These are phyloP conservation scores for Seira musarum DNA, from an alignment of 2,888 invertebrate genomes.

Conservation along the genomic window DNA sequence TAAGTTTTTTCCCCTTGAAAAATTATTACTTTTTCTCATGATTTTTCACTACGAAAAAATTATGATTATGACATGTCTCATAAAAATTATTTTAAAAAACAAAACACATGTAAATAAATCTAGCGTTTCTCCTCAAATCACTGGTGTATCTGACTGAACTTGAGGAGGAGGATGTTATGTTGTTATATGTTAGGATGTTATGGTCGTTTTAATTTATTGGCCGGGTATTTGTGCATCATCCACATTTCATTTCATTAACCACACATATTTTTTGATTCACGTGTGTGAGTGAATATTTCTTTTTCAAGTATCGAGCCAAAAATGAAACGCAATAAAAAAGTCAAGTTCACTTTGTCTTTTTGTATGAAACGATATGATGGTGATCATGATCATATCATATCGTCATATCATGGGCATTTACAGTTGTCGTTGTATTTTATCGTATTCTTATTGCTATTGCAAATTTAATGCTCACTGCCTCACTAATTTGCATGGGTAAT, in stretches of 20 bases:
- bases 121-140: neutral
- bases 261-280: slow-evolving; percentile 2
- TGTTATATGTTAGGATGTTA: neutral
- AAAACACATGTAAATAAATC: slow-evolving; percentile 10
- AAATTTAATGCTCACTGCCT: too few relatives aligned
- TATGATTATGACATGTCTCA: slow-evolving; percentile 38
- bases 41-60: slow-evolving; percentile 18
- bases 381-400: too few relatives aligned
- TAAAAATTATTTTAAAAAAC: slow-evolving; percentile 9
- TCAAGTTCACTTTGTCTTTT: slow-evolving; percentile 5
- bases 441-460: too few relatives aligned
- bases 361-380: too few relatives aligned
- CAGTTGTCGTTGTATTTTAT: too few relatives aligned
- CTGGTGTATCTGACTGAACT: neutral
- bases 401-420: too few relatives aligned
- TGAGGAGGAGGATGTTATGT: too few relatives aligned
- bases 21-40: neutral
- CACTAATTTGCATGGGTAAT: slow-evolving; percentile 9
- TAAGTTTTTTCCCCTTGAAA: neutral
- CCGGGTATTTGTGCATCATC: slow-evolving; percentile 11
- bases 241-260: neutral
- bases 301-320: neutral
- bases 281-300: neutral
- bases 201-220: slow-evolving; percentile 12
- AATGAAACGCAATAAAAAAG: slow-evolving; percentile 2